Base-by-base conservation (phyloP, 1,140 invertebrate species). In the Adelges cooleyi region DNA sequence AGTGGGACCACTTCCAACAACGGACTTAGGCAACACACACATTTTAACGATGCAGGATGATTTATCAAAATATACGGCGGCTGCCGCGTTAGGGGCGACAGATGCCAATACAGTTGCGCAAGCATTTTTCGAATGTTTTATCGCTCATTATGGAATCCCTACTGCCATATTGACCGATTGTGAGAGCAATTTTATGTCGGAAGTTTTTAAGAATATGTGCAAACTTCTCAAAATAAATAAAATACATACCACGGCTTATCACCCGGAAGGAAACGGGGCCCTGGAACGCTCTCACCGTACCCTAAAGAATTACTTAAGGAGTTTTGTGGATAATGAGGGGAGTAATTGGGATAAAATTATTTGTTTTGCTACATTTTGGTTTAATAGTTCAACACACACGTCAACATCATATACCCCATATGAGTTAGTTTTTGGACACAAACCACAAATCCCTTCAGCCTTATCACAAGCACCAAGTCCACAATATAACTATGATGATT, bases 271-370 rank as follows among this genome's bases (percentile, higher is more conserved):
- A 11, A 42, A 54, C 2, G 50, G 50, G 22, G 23, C 71, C 6
- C 48, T 76, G 6, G 75, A 76, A 71, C 65, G 73, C 50, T 73
- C 74, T 33, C 74, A 78, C 67, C 70, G 70, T 11, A 74, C 73
- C 2, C 59, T 77, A n/a, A 69, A 71, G 42, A 73, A 75, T 48
- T 74, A 75, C 46, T 71, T 77, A 0, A 72, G 73, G 48, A 72
- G 74, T 67, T 79, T 75, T 67, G 67, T 74, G 8, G 71, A 69
- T 17, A n/a, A 68, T 10, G 66, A 71, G 23, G 71, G 70, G 11
- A 69, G 38, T 10, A 72, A 79, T 66, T 80, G 78, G 78, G 76
- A 79, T 49, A 53, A 72, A 53, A 75, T 72, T 9, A 65, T 78
- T 1, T 71, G 70, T 1, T 73, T 73, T 17, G 76, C 76, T 0